Percentiles rank a stretch among this genome's conserved stretches.
These are phyloP conservation scores for Drosophila glabriapex DNA, from an alignment of 2,888 invertebrate genomes.

Conservation along the genomic window DNA sequence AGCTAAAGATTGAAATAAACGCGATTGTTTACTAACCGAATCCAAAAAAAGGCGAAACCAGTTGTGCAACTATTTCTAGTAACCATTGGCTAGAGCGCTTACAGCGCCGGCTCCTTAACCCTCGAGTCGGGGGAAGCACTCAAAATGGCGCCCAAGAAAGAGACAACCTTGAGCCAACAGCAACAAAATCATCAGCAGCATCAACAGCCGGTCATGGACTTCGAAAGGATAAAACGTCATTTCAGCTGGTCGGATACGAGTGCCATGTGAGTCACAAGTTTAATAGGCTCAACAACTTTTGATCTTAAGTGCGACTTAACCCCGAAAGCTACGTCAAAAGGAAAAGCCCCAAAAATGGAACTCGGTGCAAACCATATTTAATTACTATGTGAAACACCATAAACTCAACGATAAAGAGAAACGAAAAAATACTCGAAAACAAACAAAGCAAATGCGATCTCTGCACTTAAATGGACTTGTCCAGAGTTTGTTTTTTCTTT, in stretches of 20 bases:
- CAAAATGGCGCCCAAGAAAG: slow-evolving; percentile 77
- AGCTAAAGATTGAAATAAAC: slow-evolving; percentile 60
- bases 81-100: slow-evolving; percentile 42
- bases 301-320: slow-evolving; percentile 11
- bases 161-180: slow-evolving; percentile 71
- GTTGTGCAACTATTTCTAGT: slow-evolving; percentile 72
- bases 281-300: slow-evolving; percentile 2
- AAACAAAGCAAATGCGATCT: slow-evolving; percentile 15
- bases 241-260: slow-evolving; percentile 84
- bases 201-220: slow-evolving; percentile 73
- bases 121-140: slow-evolving; percentile 20
- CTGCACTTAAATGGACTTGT: slow-evolving; percentile 19
- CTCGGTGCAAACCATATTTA: slow-evolving; percentile 27
- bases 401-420: slow-evolving; percentile 7
- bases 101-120: slow-evolving; percentile 44
- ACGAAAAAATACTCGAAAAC: slow-evolving; percentile 10
- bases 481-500: slow-evolving; percentile 46
- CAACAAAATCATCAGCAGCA: slow-evolving; percentile 44
- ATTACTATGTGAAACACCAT: slow-evolving; percentile 19
- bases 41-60: slow-evolving; percentile 46
- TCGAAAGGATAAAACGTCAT: slow-evolving; percentile 83
- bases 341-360: slow-evolving; percentile 43
- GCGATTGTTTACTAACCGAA: slow-evolving; percentile 63
- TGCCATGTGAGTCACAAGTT: slow-evolving; percentile 81
- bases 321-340: slow-evolving; percentile 18